Evolutionary conservation across 64 coral and sea anemone species (phyloP), one percentile per base, ranked within the genome.

Genomic region (Actinia tenebrosa): DNA sequence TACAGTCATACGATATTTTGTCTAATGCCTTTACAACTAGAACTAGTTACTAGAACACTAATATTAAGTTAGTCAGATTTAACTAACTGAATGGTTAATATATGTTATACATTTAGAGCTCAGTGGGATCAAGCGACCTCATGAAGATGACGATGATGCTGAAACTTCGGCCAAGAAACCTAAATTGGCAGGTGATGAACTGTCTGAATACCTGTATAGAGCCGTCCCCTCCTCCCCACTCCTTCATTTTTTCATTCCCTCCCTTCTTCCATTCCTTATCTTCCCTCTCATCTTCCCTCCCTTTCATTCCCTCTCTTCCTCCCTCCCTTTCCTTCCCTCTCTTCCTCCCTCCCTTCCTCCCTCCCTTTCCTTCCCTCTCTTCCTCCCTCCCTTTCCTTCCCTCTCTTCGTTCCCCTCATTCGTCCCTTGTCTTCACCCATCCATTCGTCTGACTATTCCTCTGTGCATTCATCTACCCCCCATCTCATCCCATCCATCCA

Each of bases 101-200:
- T 37, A 37, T 37, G 1, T 42, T 43, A 6, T 75, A n/a, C 1
- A 14, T 75, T 25, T 42, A 75, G 69, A 75, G 26, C 11, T 75
- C 10, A 75, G 69, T 42, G 69, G 69, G 27, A 75, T 75, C 10
- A 75, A 75, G 20, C 69, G 69, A 75, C 11, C 69, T 37, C 53
- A 80, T 15, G 89, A 94, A 58, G 87, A 89, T n/a, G 90, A 87
- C 8, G 84, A 58, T 53, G 25, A 44, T 52, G 30, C 30, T 37
- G 86, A 75, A 16, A 55, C 87, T 10, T 77, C 23, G 60, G 80
- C 30, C 27, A 98, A 98, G 84, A 86, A 89, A 64, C 78, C 91
- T 23, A 98, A 98, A 88, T 84, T 98, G 16, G 87, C 92, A 92
- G 95, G 95, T 98, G 77, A 64, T 52, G 10, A 75, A 75, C 3